Base-by-base conservation (phyloP, 2,113 vertebrate species). In the Procavia capensis region DNA sequence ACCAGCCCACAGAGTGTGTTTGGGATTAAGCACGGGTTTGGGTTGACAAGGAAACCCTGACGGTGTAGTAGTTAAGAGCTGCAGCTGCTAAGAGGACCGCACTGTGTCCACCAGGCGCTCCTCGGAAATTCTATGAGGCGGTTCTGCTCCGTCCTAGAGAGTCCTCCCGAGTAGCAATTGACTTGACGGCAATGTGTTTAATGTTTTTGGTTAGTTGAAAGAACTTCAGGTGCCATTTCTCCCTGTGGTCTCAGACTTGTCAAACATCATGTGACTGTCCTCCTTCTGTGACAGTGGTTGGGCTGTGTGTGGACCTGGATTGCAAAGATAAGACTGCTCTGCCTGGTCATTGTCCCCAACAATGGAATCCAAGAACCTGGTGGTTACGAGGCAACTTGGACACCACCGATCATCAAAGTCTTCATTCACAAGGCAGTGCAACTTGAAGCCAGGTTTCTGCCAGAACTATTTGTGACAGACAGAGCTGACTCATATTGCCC, bases 1-100 rank as follows among this genome's bases (percentile, higher is more conserved):
- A 25, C 61, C 68, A 85, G 84, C 95, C 97, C 29, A 24, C 57
- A 54, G 90, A 88, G 2, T 0, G 14, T 1, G 1, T 20, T 41
- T 83, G 92, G 90, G 70, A 80, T 87, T 36, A 93, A 96, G 54
- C 27, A 47, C 45, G 61, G 39, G 50, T 84, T 75, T 79, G 25
- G 36, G 70, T 24, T 63, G 75, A 29, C 45, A 81, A 93, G n/a
- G n/a, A n/a, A n/a, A n/a, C n/a, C n/a, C n/a, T n/a, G n/a, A n/a
- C n/a, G n/a, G n/a, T n/a, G n/a, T n/a, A n/a, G n/a, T n/a, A n/a
- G n/a, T n/a, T n/a, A n/a, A n/a, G n/a, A n/a, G n/a, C n/a, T n/a
- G n/a, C n/a, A n/a, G n/a, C n/a, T n/a, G n/a, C n/a, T n/a, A n/a
- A n/a, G n/a, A n/a, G n/a, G n/a, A n/a, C n/a, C n/a, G n/a, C n/a